These are phyloP conservation scores for Aphodius granarius DNA, from an alignment of 2,888 invertebrate species.

Conservation along the genomic window DNA sequence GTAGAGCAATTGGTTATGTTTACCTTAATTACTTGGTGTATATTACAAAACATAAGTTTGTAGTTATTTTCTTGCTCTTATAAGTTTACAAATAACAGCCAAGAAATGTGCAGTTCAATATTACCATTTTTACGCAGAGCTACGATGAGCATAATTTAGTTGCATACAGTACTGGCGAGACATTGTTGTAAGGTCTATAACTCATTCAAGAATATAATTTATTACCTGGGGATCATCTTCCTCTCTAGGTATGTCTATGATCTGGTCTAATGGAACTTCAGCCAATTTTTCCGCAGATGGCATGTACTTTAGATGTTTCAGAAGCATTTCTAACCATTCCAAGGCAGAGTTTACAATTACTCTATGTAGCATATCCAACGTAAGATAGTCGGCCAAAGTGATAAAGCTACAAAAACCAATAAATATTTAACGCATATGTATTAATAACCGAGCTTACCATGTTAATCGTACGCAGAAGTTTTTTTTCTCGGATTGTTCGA, in stretches of 20 bases:
- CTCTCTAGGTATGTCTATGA: slow-evolving; percentile 56
- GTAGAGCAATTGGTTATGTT: too few species aligned
- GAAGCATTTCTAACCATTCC: slow-evolving; percentile 60
- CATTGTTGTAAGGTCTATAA: too few species aligned
- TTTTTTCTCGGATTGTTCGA: slow-evolving; percentile 83
- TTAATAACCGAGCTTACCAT: slow-evolving; percentile 58
- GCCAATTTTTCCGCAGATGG: slow-evolving; percentile 53
- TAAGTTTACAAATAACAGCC: too few species aligned
- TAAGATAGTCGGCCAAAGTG: slow-evolving; percentile 71
- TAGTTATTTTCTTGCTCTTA: too few species aligned
- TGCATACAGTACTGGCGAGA: too few species aligned
- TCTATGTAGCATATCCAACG: slow-evolving; percentile 67
- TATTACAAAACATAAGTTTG: too few species aligned
- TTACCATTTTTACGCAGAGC: too few species aligned
- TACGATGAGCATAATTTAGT: too few species aligned
- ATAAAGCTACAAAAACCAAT: slow-evolving; percentile 61
- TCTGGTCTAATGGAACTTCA: slow-evolving; percentile 52
- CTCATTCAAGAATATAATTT: too few species aligned
- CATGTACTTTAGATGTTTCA: slow-evolving; percentile 59
- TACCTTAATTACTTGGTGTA: too few species aligned
- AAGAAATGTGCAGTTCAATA: too few species aligned
- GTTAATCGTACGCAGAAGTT: slow-evolving; percentile 78
- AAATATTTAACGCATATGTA: slow-evolving; percentile 6
- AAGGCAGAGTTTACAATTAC: slow-evolving; percentile 65
- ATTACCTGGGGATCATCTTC: slow-evolving; percentile 50